Percentiles rank a stretch among this genome's conserved stretches.
Conservation (phyloP, 2,888 invertebrate species). For the Eristalis pertinax region DNA sequence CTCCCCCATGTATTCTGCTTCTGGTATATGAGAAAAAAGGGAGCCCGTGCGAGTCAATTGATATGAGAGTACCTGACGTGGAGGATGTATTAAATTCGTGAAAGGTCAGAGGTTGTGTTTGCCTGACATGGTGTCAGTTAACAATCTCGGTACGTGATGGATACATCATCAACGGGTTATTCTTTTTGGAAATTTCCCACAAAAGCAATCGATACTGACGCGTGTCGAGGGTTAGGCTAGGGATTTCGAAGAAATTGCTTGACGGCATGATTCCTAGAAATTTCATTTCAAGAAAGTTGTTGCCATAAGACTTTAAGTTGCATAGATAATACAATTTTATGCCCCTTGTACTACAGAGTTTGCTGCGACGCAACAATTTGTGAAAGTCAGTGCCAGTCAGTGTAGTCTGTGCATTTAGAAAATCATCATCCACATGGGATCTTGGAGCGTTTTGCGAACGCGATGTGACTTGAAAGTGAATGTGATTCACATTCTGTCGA, state of each 20-base stretch:
- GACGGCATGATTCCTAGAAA: background rate
- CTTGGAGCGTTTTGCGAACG: too few species aligned
- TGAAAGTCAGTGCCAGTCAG: too few species aligned
- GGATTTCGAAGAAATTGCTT: background rate
- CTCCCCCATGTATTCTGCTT: too few species aligned
- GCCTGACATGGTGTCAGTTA: background rate
- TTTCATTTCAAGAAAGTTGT: too few species aligned
- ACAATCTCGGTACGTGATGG: background rate
- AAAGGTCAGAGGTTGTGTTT: background rate
- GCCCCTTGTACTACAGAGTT: too few species aligned
- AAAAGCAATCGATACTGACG: background rate
- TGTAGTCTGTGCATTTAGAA: too few species aligned
- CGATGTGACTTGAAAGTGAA: too few species aligned
- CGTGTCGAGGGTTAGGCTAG: background rate
- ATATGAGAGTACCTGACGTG: background rate
- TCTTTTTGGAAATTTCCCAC: background rate
- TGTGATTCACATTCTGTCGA: too few species aligned
- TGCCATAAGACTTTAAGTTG: too few species aligned
- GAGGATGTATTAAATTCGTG: background rate
- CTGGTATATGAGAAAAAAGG: background rate
- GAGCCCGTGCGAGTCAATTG: background rate
- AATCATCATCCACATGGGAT: too few species aligned
- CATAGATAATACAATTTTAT: too few species aligned
- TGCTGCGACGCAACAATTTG: too few species aligned
- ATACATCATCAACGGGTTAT: background rate